phyloP scores from a whole-genome alignment of 2,888 invertebrate species.

The Isoperla grammatica region DNA sequence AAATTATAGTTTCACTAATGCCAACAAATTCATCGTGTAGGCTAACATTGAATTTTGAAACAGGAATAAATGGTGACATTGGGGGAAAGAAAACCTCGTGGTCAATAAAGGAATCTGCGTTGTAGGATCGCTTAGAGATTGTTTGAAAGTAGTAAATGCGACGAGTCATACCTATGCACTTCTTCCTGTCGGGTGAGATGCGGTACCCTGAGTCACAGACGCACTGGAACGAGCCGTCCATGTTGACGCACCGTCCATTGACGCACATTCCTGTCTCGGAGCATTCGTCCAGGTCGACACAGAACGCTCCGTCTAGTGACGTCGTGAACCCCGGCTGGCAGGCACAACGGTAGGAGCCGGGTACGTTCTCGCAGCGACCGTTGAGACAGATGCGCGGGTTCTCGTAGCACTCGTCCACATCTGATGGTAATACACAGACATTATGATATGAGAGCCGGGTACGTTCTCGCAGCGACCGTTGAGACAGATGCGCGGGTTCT shows the following conservation, averaged over 20 bases:
- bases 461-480: constrained; percentile 65
- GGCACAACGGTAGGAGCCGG: constrained; percentile 73
- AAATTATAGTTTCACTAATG: no score
- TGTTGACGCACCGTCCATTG: constrained; percentile 63
- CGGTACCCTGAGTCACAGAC: constrained; percentile 63
- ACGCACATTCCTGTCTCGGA: constrained; percentile 45
- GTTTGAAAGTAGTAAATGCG: no score
- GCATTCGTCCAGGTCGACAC: constrained; percentile 58
- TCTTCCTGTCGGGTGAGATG: constrained; percentile 55
- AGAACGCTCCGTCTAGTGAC: constrained; percentile 61
- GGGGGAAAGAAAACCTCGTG: no score
- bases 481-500: constrained; percentile 48
- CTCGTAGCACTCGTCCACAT: constrained; percentile 62
- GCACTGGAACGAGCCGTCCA: constrained; percentile 63
- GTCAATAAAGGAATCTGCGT: no score
- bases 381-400: constrained; percentile 70
- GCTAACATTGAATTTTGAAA: no score
- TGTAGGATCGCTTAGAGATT: no score
- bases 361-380: constrained; percentile 72
- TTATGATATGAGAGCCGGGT: constrained; percentile 59
- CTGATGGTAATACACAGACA: constrained; percentile 39
- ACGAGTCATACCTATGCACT: constrained; percentile 51
- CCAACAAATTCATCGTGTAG: no score
- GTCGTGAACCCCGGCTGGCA: constrained; percentile 75
- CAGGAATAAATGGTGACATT: no score